Evolutionary conservation across 2,797 vertebrate genomes (phyloP).

Genomic region (Xenops minutus): DNA sequence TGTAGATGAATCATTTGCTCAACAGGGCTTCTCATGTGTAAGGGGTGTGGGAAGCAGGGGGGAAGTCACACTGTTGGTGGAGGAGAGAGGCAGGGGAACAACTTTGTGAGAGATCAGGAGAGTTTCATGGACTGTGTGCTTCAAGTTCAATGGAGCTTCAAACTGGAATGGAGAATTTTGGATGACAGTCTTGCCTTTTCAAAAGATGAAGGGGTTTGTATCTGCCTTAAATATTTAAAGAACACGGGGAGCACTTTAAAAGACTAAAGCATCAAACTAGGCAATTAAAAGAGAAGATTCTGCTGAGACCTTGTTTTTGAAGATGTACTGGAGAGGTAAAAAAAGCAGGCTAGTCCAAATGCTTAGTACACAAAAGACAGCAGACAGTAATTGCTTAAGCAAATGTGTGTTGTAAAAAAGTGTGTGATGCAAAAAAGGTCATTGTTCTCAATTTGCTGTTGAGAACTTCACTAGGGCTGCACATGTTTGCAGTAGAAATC

Average conservation of each 20-base stretch:
- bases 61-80: accelerated
- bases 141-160: slow-evolving; percentile 10
- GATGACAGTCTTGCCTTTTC: slow-evolving; percentile 13
- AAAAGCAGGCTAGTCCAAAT: not conserved
- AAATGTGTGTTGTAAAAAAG: not conserved
- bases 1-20: not conserved
- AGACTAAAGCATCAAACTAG: not conserved
- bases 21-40: not conserved
- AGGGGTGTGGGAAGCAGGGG: not conserved
- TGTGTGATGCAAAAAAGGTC: not conserved
- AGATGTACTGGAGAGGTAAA: not conserved
- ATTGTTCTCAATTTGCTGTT: not conserved
- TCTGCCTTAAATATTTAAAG: slow-evolving; percentile 51
- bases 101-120: not conserved
- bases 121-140: not conserved
- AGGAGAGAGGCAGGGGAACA: not conserved
- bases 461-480: not conserved
- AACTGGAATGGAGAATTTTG: not conserved
- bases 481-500: not conserved
- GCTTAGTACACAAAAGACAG: not conserved
- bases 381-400: slow-evolving; percentile 20
- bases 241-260: slow-evolving; percentile 1
- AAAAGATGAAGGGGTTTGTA: slow-evolving; percentile 2
- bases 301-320: slow-evolving; percentile 34
- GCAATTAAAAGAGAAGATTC: slow-evolving; percentile 43